A percentile compares a stretch with the other conserved stretches of the same genome.
Conservation (phyloP, 2,797 vertebrate species). For the Ibycter americanus region DNA sequence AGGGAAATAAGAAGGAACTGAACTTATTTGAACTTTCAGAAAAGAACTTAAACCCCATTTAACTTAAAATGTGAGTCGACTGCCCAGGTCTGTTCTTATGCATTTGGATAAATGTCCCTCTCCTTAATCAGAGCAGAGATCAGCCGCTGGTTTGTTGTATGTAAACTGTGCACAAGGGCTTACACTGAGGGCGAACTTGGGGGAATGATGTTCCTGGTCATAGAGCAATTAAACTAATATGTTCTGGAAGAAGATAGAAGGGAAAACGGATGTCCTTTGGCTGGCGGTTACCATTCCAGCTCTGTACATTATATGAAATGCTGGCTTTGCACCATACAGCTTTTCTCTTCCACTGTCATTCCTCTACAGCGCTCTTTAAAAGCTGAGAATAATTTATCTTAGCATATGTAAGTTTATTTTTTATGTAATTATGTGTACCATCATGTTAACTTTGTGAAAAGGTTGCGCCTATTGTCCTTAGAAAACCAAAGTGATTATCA, state of each 20-base stretch:
- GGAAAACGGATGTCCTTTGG: conserved; percentile 27
- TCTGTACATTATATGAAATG: conserved; percentile 36
- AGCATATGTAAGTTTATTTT: conserved; percentile 79
- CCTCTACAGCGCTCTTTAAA: conserved; percentile 71
- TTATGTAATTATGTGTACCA: conserved; percentile 74
- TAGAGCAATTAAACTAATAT: conserved; percentile 52
- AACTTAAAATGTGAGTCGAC: conserved; percentile 23
- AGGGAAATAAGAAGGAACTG: conserved; percentile 10
- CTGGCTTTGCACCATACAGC: conserved; percentile 53
- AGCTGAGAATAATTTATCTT: conserved; percentile 78
- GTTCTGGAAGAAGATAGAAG: conserved; percentile 33
- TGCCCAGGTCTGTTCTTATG: conserved; percentile 35
- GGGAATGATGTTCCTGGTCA: conserved; percentile 17
- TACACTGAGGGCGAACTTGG: background rate
- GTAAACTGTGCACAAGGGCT: conserved; percentile 57
- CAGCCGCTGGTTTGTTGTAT: conserved; percentile 34
- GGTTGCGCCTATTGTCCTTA: conserved; percentile 77
- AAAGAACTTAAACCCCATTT: background rate
- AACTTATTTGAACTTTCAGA: conserved; percentile 54
- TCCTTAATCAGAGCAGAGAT: conserved; percentile 41
- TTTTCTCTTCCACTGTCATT: conserved; percentile 50
- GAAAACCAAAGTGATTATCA: conserved; percentile 77
- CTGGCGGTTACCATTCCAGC: conserved; percentile 57
- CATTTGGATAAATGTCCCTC: conserved; percentile 3
- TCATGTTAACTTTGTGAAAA: conserved; percentile 75